Conservation (phyloP, 2,888 invertebrate species). For the Dichetophora obliterata region DNA sequence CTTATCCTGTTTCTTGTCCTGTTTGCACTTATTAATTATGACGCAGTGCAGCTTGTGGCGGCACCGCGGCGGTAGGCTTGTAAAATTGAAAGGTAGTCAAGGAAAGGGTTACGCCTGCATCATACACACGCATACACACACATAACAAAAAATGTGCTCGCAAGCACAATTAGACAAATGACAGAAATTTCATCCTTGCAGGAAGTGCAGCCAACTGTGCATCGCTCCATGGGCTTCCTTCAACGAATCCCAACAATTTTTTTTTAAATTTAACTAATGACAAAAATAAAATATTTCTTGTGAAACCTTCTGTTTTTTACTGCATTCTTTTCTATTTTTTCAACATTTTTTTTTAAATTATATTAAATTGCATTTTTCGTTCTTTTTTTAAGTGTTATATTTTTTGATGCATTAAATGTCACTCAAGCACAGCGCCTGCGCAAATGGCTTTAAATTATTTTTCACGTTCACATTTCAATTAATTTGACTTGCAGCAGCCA, state of each 20-base stretch:
- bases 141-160: background rate
- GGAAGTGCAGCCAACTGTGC: conserved; percentile 46
- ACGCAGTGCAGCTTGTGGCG: conserved; percentile 1
- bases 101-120: conserved; percentile 31
- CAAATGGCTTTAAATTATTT: conserved; percentile 17
- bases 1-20: background rate
- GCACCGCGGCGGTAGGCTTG: background rate
- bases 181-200: conserved; percentile 30
- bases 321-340: conserved; percentile 22
- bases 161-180: conserved; percentile 30
- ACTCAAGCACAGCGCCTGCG: conserved; percentile 33
- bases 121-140: conserved; percentile 2
- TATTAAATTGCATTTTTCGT: conserved; percentile 21
- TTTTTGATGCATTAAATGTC: conserved; percentile 33
- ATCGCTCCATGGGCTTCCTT: background rate
- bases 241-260: background rate
- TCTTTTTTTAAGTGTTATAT: background rate
- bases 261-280: background rate
- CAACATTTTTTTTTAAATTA: conserved; percentile 40
- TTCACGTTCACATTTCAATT: conserved; percentile 29
- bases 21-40: conserved; percentile 38
- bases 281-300: background rate
- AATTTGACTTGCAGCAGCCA: conserved; percentile 26
- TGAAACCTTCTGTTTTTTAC: conserved; percentile 28
- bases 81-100: conserved; percentile 11